phyloP scores from a whole-genome alignment of 2,113 vertebrate genomes.

The Barnardius zonarius region DNA sequence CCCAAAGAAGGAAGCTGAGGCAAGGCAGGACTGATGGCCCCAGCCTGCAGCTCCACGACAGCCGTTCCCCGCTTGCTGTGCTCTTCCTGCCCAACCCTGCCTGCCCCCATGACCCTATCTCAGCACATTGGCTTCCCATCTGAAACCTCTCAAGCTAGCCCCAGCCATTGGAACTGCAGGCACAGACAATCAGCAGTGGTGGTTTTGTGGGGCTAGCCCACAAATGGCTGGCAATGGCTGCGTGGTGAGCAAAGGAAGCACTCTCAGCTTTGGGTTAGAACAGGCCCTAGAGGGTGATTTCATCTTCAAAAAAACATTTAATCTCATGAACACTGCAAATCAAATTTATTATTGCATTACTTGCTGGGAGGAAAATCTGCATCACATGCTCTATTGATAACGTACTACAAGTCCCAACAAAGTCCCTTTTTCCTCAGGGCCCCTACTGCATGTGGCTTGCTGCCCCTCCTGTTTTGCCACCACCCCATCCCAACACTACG shows the following conservation, averaged over 20 bases:
- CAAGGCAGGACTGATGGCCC: not conserved
- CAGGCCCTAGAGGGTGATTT: constrained; percentile 75
- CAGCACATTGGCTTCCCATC: not conserved
- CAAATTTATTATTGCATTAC: constrained; percentile 76
- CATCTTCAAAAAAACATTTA: constrained; percentile 74
- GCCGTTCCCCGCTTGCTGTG: not conserved
- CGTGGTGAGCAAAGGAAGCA: constrained; percentile 44
- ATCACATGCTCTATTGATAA: constrained; percentile 34
- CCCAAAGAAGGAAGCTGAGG: not conserved
- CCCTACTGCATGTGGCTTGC: rapidly evolving
- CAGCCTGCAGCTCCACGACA: not conserved
- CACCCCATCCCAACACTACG: rapidly evolving
- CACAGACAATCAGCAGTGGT: constrained; percentile 39
- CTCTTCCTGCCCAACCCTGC: not conserved
- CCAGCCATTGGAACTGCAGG: constrained; percentile 27
- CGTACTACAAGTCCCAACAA: constrained; percentile 6
- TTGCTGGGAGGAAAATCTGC: constrained; percentile 62
- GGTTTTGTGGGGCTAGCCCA: constrained; percentile 75
- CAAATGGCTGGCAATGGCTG: constrained; percentile 72
- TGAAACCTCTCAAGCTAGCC: not conserved
- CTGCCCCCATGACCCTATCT: not conserved
- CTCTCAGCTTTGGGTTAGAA: constrained; percentile 72
- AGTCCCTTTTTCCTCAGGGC: constrained; percentile 10
- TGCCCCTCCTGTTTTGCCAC: not conserved
- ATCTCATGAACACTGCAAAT: constrained; percentile 73